phyloP scores from a whole-genome alignment of 2,113 vertebrate genomes.

The Psittacara wagleri region DNA sequence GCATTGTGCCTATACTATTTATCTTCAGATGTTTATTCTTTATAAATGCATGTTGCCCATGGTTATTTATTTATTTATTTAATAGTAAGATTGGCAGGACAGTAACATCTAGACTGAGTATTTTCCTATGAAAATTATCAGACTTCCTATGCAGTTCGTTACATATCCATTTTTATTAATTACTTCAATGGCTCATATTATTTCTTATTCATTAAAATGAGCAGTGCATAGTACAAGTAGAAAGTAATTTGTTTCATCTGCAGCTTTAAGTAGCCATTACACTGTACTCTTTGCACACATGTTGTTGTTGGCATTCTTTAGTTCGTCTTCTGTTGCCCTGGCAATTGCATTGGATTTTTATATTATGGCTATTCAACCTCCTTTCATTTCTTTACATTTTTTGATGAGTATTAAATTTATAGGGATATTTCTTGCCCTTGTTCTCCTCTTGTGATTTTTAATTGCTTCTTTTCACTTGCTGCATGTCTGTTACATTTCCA shows the following conservation, averaged over 20 bases:
- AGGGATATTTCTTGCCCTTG: rapidly evolving
- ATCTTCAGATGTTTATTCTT: not conserved
- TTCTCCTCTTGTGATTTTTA: not conserved
- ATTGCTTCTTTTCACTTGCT: not conserved
- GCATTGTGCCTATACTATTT: not conserved
- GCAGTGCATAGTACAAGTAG: not conserved
- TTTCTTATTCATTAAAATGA: not conserved
- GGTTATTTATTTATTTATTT: not conserved
- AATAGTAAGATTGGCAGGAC: not conserved
- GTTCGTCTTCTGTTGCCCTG: not conserved
- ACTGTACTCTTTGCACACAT: not conserved
- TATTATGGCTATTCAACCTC: not conserved
- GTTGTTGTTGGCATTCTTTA: not conserved
- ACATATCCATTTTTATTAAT: not conserved
- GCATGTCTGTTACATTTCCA: not conserved
- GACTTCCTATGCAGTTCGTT: not conserved
- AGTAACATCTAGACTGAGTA: not conserved
- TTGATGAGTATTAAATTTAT: not conserved
- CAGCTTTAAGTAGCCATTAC: not conserved
- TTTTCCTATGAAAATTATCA: not conserved
- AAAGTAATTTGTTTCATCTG: not conserved
- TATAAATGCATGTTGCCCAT: not conserved
- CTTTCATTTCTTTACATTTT: not conserved
- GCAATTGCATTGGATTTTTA: rapidly evolving
- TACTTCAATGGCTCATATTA: not conserved